Conservation (phyloP, 2,113 vertebrate species). For the Oxyura jamaicensis region DNA sequence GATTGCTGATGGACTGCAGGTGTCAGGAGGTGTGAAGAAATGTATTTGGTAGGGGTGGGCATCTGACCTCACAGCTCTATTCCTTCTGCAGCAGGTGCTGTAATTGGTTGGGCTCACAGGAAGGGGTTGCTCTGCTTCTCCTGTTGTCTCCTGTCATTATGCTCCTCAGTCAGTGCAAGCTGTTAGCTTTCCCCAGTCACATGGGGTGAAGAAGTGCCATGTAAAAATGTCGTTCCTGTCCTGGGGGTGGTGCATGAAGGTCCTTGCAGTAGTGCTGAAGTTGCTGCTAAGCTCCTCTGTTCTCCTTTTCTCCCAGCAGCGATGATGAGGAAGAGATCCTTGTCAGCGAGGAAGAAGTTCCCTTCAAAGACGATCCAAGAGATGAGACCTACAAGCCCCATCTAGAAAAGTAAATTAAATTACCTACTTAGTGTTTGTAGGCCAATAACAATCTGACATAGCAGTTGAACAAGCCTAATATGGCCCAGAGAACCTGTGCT, state of each 20-base stretch:
- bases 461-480: background rate
- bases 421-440: background rate
- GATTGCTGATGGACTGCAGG: background rate
- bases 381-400: constrained; percentile 86
- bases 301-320: constrained; percentile 46
- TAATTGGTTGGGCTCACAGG: background rate
- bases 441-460: background rate
- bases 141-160: background rate
- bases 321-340: constrained; percentile 82
- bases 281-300: constrained; percentile 17
- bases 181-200: background rate
- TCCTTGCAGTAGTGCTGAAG: background rate
- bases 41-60: background rate
- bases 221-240: background rate
- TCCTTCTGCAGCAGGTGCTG: background rate
- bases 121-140: background rate
- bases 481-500: background rate
- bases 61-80: background rate
- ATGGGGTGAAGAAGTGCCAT: background rate
- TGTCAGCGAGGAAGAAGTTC: constrained; percentile 85
- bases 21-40: background rate
- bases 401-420: constrained; percentile 82
- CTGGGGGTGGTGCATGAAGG: background rate
- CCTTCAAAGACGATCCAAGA: constrained; percentile 87
- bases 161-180: background rate